Evolutionary conservation across 2,888 invertebrate species (phyloP).

Genomic region (Lepas anatifera): DNA sequence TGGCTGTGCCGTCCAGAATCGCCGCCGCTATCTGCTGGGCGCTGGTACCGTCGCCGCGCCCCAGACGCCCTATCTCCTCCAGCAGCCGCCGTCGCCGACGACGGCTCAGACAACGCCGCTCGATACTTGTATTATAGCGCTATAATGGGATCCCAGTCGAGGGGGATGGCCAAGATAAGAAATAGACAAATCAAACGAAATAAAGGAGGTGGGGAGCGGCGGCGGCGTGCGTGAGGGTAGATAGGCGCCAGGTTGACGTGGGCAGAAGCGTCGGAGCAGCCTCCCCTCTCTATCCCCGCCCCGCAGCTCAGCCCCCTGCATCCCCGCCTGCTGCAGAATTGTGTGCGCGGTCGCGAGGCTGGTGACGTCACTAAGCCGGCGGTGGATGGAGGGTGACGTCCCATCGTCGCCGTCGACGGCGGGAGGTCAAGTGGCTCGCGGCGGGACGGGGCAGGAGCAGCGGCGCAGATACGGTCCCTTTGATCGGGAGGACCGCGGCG

Average conservation of each 20-base stretch:
- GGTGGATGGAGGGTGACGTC: no score
- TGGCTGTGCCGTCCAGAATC: background rate
- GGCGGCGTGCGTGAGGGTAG: no score
- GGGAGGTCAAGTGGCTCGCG: no score
- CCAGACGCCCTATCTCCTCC: background rate
- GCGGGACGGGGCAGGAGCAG: background rate
- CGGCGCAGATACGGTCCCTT: background rate
- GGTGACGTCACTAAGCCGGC: no score
- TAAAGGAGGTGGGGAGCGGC: slow-evolving; percentile 8
- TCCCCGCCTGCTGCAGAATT: no score
- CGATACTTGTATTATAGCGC: slow-evolving; percentile 11
- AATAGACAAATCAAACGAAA: slow-evolving; percentile 12
- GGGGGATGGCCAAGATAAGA: slow-evolving; percentile 11
- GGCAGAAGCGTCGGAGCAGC: no score
- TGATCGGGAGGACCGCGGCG: background rate
- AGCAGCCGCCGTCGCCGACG: background rate
- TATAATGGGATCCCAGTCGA: slow-evolving; percentile 8
- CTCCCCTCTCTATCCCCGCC: no score
- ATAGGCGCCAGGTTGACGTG: no score
- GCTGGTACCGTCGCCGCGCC: background rate
- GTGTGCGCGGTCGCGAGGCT: no score
- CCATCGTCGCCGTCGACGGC: no score
- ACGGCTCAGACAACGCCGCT: background rate
- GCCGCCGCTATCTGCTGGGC: background rate
- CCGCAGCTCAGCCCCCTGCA: no score